These are phyloP conservation scores for Catocala fraxini DNA, from an alignment of 2,888 invertebrate genomes.

Conservation along the genomic window DNA sequence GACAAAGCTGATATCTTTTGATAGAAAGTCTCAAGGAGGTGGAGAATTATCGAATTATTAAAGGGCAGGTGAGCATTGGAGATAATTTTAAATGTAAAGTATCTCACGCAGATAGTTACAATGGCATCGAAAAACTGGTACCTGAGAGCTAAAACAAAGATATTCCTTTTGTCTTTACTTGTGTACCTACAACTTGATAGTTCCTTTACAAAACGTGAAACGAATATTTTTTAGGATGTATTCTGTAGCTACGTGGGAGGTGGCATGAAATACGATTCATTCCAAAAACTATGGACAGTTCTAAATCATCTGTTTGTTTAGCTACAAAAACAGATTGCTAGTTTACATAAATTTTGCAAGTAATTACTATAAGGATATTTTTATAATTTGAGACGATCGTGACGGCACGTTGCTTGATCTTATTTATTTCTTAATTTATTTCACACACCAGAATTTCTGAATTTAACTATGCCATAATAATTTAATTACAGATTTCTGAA, in stretches of 20 bases:
- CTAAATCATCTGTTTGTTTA: constrained; percentile 26
- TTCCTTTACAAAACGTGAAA: constrained; percentile 45
- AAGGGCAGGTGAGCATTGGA: constrained; percentile 68
- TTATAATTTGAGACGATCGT: constrained; percentile 67
- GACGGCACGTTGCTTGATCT: constrained; percentile 63
- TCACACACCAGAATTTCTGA: neutral
- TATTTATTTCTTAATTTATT: neutral
- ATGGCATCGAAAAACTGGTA: constrained; percentile 59
- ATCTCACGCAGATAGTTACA: constrained; percentile 54
- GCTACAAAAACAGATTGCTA: constrained; percentile 71
- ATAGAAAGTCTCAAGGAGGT: constrained; percentile 59
- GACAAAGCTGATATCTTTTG: constrained; percentile 55
- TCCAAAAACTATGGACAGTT: constrained; percentile 17
- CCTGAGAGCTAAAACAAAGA: constrained; percentile 76
- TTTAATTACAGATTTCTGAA: too few species aligned
- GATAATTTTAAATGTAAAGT: constrained; percentile 55
- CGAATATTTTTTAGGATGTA: constrained; percentile 28
- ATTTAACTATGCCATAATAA: neutral
- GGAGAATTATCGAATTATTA: constrained; percentile 62
- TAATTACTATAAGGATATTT: constrained; percentile 8
- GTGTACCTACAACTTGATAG: constrained; percentile 48
- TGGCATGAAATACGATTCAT: constrained; percentile 17
- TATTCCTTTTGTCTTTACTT: constrained; percentile 59
- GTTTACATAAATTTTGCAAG: constrained; percentile 46
- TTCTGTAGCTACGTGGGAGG: constrained; percentile 69